A percentile compares a stretch with the other conserved stretches of the same genome.
These are phyloP conservation scores for Esox masquinongy DNA, from an alignment of 2,797 vertebrate genomes.

Conservation along the genomic window DNA sequence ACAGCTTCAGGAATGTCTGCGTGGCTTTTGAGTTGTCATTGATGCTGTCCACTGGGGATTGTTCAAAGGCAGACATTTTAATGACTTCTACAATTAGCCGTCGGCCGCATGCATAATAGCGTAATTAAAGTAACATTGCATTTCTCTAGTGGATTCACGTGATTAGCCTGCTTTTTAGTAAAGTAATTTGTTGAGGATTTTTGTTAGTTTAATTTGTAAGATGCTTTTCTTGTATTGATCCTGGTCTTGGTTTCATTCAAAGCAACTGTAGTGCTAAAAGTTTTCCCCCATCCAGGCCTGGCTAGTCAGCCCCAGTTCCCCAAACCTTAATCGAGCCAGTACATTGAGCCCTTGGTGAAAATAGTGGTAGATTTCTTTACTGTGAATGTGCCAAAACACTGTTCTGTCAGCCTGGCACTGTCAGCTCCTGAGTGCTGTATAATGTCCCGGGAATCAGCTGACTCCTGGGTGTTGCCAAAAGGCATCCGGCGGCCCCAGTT, in stretches of 20 bases:
- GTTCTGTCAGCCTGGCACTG: not conserved
- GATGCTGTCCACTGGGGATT: not conserved
- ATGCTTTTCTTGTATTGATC: constrained; percentile 9
- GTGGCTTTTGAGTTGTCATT: not conserved
- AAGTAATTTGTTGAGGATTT: not conserved
- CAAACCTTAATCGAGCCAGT: not conserved
- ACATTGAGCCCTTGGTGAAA: not conserved
- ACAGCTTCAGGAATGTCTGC: not conserved
- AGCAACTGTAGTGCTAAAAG: constrained; percentile 27
- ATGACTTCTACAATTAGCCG: not conserved
- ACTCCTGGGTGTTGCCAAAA: not conserved
- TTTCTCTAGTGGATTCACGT: not conserved
- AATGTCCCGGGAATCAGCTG: not conserved
- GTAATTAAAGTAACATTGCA: not conserved
- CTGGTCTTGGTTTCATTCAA: constrained; percentile 23
- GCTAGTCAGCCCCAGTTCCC: constrained; percentile 30
- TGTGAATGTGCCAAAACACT: not conserved
- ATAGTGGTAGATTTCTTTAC: not conserved
- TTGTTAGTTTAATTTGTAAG: not conserved
- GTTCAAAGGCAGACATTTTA: not conserved
- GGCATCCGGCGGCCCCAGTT: not conserved
- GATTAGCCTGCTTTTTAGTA: not conserved
- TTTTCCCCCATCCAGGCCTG: constrained; percentile 11
- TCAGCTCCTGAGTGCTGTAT: not conserved
- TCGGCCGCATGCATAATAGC: not conserved